Base-by-base conservation (phyloP, 2,113 vertebrate species). In the Gymnogyps californianus region DNA sequence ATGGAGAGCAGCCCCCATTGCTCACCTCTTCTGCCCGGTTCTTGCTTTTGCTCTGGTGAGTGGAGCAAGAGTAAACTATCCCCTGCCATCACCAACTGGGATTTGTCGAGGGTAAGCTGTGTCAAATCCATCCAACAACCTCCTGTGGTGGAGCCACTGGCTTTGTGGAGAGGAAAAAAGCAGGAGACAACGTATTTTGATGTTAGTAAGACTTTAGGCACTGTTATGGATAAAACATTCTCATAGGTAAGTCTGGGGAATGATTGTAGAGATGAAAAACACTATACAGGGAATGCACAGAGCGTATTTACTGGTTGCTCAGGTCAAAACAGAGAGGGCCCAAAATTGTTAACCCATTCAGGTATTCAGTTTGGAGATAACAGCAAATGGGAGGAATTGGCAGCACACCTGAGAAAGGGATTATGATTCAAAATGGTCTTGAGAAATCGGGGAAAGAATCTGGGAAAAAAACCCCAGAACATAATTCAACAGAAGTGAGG, bases 21-120 rank as follows among this genome's bases (percentile, higher is more conserved):
- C 54, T 61, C 42, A 22, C 1, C 2, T 31, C 29, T 81, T 81
- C 36, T 0, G 1, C 36, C 11, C 3, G 2, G 13, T 14, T 64
- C 62, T 64, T 69, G 55, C 32, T 69, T 89, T 49, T 26, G 32
- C 26, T 69, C 42, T 2, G 6, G n/a, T 0, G 0, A 34, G 31
- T 0, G 0, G 22, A 74, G n/a, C 16, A 55, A 74, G 47, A 2
- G 20, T 57, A 44, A 42, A 66, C 59, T 11, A 34, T 40, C 5
- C 47, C 52, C 52, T 67, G 83, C 24, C 28, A 51, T n/a, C 40
- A 57, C 32, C 12, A 49, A 1, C 46, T 14, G 47, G 32, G 47
- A 22, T 74, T 38, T 79, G 29, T 40, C 0, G 2, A 67, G 49
- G 24, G 25, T 62, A 10, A 62, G 52, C 42, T 46, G 26, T 11